phyloP scores from a whole-genome alignment of 30 jellyfish, hydroid and myxozoan genomes.

The Turritopsis rubra region DNA sequence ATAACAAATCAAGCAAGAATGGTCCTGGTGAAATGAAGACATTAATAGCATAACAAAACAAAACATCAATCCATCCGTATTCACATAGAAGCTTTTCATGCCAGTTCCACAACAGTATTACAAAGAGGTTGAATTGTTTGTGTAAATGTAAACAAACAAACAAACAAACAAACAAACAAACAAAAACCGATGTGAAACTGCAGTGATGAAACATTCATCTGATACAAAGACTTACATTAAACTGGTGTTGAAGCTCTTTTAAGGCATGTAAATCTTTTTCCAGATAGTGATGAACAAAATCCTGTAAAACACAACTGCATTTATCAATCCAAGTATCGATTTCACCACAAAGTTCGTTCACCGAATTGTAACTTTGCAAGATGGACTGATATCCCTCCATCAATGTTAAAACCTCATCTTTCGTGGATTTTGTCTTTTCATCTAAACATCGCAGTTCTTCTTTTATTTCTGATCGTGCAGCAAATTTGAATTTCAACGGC shows the following conservation, averaged over 20 bases:
- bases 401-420: not conserved
- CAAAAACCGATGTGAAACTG: not conserved
- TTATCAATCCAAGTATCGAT: not conserved
- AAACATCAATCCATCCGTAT: not conserved
- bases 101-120: too few species aligned
- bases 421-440: conserved; percentile 31
- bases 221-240: not conserved
- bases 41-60: too few species aligned
- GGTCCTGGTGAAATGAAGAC: too few species aligned
- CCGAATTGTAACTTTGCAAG: not conserved
- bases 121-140: too few species aligned
- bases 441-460: conserved; percentile 51
- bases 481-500: conserved; percentile 63
- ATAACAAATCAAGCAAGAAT: too few species aligned
- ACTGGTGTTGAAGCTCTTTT: not conserved
- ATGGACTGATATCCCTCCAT: not conserved
- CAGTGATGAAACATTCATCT: not conserved
- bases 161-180: not conserved
- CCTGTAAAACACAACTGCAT: not conserved
- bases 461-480: conserved; percentile 35
- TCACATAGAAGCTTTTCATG: too few species aligned
- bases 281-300: conserved; percentile 1
- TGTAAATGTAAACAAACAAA: too few species aligned
- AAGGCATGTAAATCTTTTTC: conserved; percentile 6
- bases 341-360: not conserved